Base-by-base conservation (phyloP, 2,113 vertebrate genomes). In the Ibidorhyncha struthersii region DNA sequence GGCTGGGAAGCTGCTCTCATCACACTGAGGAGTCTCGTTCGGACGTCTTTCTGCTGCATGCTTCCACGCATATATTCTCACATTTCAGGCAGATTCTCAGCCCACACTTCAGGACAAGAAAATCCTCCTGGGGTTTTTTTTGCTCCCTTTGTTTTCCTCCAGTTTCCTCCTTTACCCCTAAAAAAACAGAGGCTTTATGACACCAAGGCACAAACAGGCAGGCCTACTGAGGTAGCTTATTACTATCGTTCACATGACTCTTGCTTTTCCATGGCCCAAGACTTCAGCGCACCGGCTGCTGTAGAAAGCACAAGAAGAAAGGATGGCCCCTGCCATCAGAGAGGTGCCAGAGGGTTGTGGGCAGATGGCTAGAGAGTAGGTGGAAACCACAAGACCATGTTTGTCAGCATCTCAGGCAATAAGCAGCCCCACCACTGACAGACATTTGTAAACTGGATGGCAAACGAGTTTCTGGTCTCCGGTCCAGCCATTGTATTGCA, bases 101-200 rank as follows among this genome's bases (percentile, higher is more conserved):
- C 50, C 50, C 14, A 23, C 19, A 7, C 17, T 85, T 89, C 12
- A 40, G 45, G 25, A 27, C 19, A 94, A 27, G n/a, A 76, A 70
- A 43, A 7, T 25, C 29, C 43, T 53, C 12, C 55, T 47, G 11
- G 0, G 11, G 0, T 1, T 26, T 41, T 14, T 59, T 53, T 38
- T 8, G 2, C 22, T 82, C 22, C 29, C 6, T 69, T 82, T 61
- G 9, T 72, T 96, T 88, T 69, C 61, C 15, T 93, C 30, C 20
- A 56, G 8, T 49, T 90, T 89, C 32, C 27, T 79, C 36, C 16
- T 55, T 38, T 83, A 59, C 6, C 10, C 34, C 49, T 58, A 36
- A 40, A 27, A 52, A 6, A 2, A 0, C 32, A 76, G 22, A 36
- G 29, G 8, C 14, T 88, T 89, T 86, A 36, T 14, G 10, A 49